Base-by-base conservation (phyloP, 2,888 invertebrate species). In the Heliconius cydno region DNA sequence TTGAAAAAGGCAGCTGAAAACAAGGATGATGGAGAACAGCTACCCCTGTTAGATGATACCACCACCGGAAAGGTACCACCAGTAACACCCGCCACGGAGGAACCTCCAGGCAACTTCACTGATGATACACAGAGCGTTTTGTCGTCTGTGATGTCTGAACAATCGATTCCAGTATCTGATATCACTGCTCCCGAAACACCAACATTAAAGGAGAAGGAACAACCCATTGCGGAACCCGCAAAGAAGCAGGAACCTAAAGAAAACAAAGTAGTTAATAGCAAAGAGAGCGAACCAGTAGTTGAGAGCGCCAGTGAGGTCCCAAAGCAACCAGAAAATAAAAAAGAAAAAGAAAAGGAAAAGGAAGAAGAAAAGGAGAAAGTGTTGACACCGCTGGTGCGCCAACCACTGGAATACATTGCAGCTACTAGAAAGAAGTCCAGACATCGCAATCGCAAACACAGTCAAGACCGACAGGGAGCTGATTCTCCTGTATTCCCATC, bases 1-100 rank as follows among this genome's bases (percentile, higher is more conserved):
- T 92, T 98, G 25, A 98, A 98, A 89, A 97, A 98, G 85, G 98
- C 98, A 0, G 98, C 98, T 1, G 97, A 97, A 85, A 97, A 97
- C 82, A 98, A 97, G 88, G 97, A 97, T 81, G 97, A 97, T 83
- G 97, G 97, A 38, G 97, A 97, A 84, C 96, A 96, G 85, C 92
- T 97, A 57, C 97, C 97, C 0, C 90, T 97, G 3, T 90, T 97
- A 72, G 97, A 97, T 86, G 97, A 97, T 86, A 93, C 95, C 34
- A 92, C 95, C 25, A 90, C 91, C 6, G 91, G 96, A 30, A 96
- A 96, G 87, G 96, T 96, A 74, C 97, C 97, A 65, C 97, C 97
- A 13, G 97, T 96, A 28, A 96, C 97, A 7, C 97, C 97, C 73
- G 96, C 96, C 67, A 96, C 95, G 72, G 97, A 97, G 84, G 96